Evolutionary conservation across 2,888 invertebrate genomes (phyloP), one percentile per base, ranked within the genome.

Genomic region (Lymantria monacha): DNA sequence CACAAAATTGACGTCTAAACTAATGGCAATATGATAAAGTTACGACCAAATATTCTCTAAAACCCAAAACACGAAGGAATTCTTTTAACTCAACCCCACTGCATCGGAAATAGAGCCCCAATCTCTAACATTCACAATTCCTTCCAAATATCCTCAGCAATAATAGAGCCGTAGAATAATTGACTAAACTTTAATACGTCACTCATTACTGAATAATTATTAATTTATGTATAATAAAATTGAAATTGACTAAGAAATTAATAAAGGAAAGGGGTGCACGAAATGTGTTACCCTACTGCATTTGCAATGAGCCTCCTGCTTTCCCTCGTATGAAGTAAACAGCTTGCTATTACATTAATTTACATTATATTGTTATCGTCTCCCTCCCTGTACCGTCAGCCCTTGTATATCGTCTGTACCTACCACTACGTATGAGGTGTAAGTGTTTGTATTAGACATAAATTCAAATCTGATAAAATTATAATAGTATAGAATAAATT

Each of bases 161-260:
- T 49, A 55, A 57, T 61, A 61, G 61, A 59, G 58, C 53, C 11
- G 44, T 44, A 42, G 48, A 54, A 53, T 56, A 51, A 69, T 53
- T 38, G 40, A 49, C 40, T 51, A 48, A 64, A 68, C 36, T 65
- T 64, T 44, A 12, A 3, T 42, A 15, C 38, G 22, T 22, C 45
- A 44, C 41, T 38, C 22, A 22, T 22, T 22, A 22, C 22, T 22
- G 22, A 55, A 57, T 51, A 45, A 53, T 48, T 53, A 48, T 49
- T 53, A 60, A 69, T 51, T 58, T 65, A 51, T 57, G 56, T 30
- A 30, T 47, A 40, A 50, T 59, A 44, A 59, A 53, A 51, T 56
- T 55, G 30, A 51, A 55, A 60, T 54, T 59, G 46, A 38, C 42
- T 42, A 44, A 46, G 40, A 50, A 53, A 53, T 59, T 59, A 53